These are phyloP conservation scores for Lampris megalopsis DNA, from an alignment of 2,113 vertebrate species.

Conservation along the genomic window DNA sequence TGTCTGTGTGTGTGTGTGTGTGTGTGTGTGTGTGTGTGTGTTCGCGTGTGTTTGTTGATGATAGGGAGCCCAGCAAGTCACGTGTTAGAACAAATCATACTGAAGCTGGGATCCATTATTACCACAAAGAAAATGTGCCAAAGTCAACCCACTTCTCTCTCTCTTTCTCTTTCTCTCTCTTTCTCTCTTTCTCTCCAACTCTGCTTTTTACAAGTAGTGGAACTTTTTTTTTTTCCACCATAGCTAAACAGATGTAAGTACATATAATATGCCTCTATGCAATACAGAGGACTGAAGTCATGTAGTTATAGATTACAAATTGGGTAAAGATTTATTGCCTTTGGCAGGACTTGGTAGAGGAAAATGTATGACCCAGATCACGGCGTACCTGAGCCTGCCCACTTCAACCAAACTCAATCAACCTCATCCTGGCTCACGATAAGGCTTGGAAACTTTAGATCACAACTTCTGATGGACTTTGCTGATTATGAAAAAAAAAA, in stretches of 20 bases:
- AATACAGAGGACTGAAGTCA: slow-evolving; percentile 50
- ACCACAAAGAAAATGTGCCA: slow-evolving; percentile 64
- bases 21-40: slow-evolving; percentile 25
- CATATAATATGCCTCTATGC: slow-evolving; percentile 63
- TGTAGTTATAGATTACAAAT: slow-evolving; percentile 35
- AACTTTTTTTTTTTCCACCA: slow-evolving; percentile 49
- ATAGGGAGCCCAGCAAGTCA: slow-evolving; percentile 65
- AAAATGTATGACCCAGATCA: slow-evolving; percentile 24
- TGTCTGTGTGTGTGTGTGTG: slow-evolving; percentile 56
- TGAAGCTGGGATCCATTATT: slow-evolving; percentile 79
- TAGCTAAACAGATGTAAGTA: slow-evolving; percentile 58
- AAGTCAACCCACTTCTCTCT: slow-evolving; percentile 65
- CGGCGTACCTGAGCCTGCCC: slow-evolving; percentile 41
- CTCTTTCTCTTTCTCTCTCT: slow-evolving; percentile 54
- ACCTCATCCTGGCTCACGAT: slow-evolving; percentile 6
- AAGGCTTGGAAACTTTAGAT: slow-evolving; percentile 57
- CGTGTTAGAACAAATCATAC: slow-evolving; percentile 75
- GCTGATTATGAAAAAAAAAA: too few relatives aligned
- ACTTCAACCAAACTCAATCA: slow-evolving; percentile 43
- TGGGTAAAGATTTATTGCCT: slow-evolving; percentile 48
- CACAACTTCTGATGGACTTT: slow-evolving; percentile 45
- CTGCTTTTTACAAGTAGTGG: slow-evolving; percentile 66
- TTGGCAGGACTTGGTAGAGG: slow-evolving; percentile 36
- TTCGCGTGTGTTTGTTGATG: slow-evolving; percentile 61
- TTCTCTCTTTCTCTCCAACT: slow-evolving; percentile 7